Conservation (phyloP, 2,888 invertebrate genomes). For the Apotomis turbidana region DNA sequence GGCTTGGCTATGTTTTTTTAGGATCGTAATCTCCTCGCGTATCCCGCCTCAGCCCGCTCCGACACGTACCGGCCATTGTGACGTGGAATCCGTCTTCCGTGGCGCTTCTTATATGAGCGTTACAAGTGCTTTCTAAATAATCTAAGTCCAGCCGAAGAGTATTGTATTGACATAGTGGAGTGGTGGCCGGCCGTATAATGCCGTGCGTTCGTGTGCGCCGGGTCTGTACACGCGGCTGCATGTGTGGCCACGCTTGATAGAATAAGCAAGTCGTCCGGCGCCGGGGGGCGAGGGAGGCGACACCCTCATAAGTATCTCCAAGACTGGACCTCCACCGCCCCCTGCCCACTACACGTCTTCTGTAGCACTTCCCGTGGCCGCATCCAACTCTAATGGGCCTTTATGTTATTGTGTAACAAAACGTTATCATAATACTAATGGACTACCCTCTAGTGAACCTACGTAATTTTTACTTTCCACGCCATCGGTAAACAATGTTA, state of each 20-base stretch:
- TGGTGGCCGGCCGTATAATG: conserved; percentile 84
- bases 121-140: conserved; percentile 86
- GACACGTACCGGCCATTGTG: conserved; percentile 83
- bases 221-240: conserved; percentile 59
- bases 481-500: no score
- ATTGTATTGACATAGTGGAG: conserved; percentile 85
- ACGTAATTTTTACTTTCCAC: neutral
- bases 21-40: conserved; percentile 81
- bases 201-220: conserved; percentile 64
- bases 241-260: conserved; percentile 82
- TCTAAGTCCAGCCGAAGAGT: conserved; percentile 84
- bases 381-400: conserved; percentile 77
- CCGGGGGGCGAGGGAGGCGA: conserved; percentile 58
- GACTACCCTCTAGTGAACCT: neutral
- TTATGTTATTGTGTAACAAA: conserved; percentile 72
- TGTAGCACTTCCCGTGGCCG: conserved; percentile 79
- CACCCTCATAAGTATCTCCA: conserved; percentile 77
- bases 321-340: conserved; percentile 80
- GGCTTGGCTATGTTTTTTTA: conserved; percentile 81
- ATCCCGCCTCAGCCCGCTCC: conserved; percentile 75
- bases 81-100: conserved; percentile 80
- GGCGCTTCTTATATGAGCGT: conserved; percentile 84
- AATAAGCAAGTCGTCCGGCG: conserved; percentile 83
- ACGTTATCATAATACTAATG: conserved; percentile 53
- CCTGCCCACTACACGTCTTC: conserved; percentile 80